phyloP scores from a whole-genome alignment of 2,113 vertebrate species.

The Panthera tigris region DNA sequence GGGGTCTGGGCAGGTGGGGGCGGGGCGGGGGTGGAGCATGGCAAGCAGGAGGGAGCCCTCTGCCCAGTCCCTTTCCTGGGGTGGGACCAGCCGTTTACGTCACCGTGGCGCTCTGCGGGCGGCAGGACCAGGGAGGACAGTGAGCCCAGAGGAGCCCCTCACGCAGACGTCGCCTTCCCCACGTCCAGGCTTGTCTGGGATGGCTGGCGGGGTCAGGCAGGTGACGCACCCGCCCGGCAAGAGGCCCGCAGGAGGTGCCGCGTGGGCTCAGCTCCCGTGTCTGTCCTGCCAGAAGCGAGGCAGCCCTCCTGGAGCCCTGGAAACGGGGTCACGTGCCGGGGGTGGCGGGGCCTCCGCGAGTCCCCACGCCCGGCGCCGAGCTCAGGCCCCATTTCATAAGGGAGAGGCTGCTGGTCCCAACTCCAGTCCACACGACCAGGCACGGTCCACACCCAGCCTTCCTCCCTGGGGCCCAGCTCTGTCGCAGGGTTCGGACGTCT shows the following conservation, averaged over 20 bases:
- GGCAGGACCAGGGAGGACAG: background rate
- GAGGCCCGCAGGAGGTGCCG: background rate
- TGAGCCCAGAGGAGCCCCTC: background rate
- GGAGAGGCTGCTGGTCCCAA: accelerated
- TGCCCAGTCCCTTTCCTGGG: background rate
- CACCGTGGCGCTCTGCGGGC: accelerated
- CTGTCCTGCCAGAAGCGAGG: background rate
- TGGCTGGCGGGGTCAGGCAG: background rate
- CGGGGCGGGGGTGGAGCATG: background rate
- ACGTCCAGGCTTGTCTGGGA: no score
- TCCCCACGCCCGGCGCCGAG: background rate
- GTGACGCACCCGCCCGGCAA: no score
- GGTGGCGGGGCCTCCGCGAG: background rate
- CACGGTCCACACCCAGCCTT: background rate
- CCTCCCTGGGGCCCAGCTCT: background rate
- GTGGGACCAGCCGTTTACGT: background rate
- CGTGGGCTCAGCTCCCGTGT: background rate
- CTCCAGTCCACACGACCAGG: background rate
- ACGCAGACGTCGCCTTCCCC: accelerated
- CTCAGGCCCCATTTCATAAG: no score
- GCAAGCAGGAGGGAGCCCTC: background rate
- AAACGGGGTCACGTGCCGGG: background rate
- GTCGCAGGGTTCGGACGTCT: background rate
- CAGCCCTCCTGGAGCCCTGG: background rate
- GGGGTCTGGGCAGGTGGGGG: background rate